phyloP scores from a whole-genome alignment of 2,797 vertebrate genomes.

The Sternotherus odoratus region DNA sequence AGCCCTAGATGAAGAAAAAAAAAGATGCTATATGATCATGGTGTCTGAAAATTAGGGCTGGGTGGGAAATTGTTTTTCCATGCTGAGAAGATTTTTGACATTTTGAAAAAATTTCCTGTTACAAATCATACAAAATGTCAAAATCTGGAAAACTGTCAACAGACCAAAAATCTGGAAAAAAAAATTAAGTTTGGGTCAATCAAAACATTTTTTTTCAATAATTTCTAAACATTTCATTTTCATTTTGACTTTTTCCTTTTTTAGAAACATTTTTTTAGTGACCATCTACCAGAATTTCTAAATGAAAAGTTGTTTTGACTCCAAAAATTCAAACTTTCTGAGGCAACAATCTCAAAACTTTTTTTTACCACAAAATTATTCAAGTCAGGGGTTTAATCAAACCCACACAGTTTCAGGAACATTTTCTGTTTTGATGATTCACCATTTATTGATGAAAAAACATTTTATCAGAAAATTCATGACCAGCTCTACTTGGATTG shows the following conservation, averaged over 20 bases:
- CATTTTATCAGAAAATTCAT: not conserved
- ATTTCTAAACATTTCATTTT: not conserved
- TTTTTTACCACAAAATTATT: not conserved
- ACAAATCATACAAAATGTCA: not conserved
- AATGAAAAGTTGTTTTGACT: not conserved
- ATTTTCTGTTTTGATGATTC: not conserved
- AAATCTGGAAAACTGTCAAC: not conserved
- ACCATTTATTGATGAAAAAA: not conserved
- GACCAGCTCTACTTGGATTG: not conserved
- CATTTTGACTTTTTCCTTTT: not conserved
- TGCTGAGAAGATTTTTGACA: not conserved
- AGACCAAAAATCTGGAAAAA: not conserved
- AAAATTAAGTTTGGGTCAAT: not conserved
- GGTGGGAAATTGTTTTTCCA: not conserved
- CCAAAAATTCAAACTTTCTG: not conserved
- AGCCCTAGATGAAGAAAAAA: not conserved
- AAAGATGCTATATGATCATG: not conserved
- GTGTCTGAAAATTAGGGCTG: not conserved
- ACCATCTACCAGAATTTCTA: not conserved
- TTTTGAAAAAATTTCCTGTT: not conserved
- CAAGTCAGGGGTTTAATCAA: not conserved
- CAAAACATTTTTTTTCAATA: not conserved
- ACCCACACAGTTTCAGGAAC: not conserved
- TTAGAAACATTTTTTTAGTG: not conserved
- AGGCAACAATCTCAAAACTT: not conserved